Evolutionary conservation across 30 jellyfish, hydroid and myxozoan species (phyloP), one percentile per base, ranked within the genome.

Genomic region (Morbakka virulenta): DNA sequence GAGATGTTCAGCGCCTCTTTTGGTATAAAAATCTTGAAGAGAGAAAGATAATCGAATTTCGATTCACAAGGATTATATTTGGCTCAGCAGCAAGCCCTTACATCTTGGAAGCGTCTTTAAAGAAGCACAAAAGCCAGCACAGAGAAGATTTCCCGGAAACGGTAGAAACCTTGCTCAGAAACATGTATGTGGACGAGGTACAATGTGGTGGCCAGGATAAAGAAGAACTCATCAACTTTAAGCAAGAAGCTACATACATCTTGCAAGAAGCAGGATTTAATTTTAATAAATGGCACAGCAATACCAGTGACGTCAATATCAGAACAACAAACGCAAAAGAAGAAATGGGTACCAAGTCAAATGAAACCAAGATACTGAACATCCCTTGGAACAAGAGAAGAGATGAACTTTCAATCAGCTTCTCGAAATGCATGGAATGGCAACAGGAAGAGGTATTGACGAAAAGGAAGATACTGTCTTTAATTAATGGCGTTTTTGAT

Each of bases 1-100:
- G 74, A 73, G 84, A 73, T 73, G 84, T 50, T 50, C 78, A 73
- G 81, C 32, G 79, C 29, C 67, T 29, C 17, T 53, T 76, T 31
- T 53, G 69, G 81, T 50, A 74, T 77, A 52, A 74, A 77, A 50
- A 74, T 34, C 85, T 2, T 50, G 85, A 74, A 32, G 85, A 70
- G 77, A 70, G 72, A 69, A 51, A 74, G 85, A 51, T 74, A 31
- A 27, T 65, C 74, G 74, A 2, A 35, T 76, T 29, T 76, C 86
- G 87, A 76, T 76, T 57, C 62, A 76, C 81, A 12, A 64, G 87
- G 29, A 81, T 76, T 2, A 66, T 53, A n/a, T 76, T 62, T 61
- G 87, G 87, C 41, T 41, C 67, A 28, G 67, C 87, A 28, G 33
- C 87, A 76, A 61, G 84, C 61, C 81, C 68, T 28, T 76, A 57